Percentiles rank a stretch among this genome's conserved stretches.
Evolutionary conservation across 2,888 invertebrate genomes (phyloP).

Genomic region (Cryptus armator): DNA sequence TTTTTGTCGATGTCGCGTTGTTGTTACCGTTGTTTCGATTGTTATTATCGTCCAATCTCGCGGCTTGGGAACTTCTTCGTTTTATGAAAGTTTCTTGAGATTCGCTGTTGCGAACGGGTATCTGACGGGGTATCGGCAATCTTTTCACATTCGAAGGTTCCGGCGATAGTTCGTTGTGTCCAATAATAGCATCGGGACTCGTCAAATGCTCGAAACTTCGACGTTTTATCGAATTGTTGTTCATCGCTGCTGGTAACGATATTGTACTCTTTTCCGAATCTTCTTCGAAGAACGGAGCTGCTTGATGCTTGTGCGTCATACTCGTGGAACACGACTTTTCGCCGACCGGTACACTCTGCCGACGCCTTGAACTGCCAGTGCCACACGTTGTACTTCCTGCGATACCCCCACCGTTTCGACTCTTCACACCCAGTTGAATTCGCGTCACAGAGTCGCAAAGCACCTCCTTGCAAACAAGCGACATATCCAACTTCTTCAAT

Average conservation of each 20-base stretch:
- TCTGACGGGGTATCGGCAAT: slow-evolving; percentile 54
- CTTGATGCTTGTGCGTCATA: slow-evolving; percentile 33
- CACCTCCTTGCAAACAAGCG: slow-evolving; percentile 86
- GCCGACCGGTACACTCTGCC: slow-evolving; percentile 69
- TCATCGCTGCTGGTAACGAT: slow-evolving; percentile 63
- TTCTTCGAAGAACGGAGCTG: slow-evolving; percentile 45
- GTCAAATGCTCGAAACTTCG: slow-evolving; percentile 74
- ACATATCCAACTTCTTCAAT: slow-evolving; percentile 87
- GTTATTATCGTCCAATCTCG: slow-evolving; percentile 79
- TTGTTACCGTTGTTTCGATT: slow-evolving; percentile 72
- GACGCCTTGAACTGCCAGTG: slow-evolving; percentile 66
- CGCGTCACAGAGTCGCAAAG: slow-evolving; percentile 82
- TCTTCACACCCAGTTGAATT: slow-evolving; percentile 67
- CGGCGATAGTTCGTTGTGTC: slow-evolving; percentile 56
- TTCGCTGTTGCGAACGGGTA: slow-evolving; percentile 49
- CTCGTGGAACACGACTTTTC: slow-evolving; percentile 62
- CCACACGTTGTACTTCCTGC: slow-evolving; percentile 32
- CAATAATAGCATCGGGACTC: slow-evolving; percentile 59
- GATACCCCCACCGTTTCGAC: slow-evolving; percentile 70
- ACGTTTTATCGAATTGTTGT: slow-evolving; percentile 70
- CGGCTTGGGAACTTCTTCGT: slow-evolving; percentile 65
- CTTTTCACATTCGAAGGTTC: slow-evolving; percentile 72
- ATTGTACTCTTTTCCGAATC: slow-evolving; percentile 51
- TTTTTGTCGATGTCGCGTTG: slow-evolving; percentile 52
- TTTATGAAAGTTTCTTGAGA: slow-evolving; percentile 44